Evolutionary conservation across 1,140 invertebrate genomes (phyloP).

Genomic region (Drosophila parabipectinata): DNA sequence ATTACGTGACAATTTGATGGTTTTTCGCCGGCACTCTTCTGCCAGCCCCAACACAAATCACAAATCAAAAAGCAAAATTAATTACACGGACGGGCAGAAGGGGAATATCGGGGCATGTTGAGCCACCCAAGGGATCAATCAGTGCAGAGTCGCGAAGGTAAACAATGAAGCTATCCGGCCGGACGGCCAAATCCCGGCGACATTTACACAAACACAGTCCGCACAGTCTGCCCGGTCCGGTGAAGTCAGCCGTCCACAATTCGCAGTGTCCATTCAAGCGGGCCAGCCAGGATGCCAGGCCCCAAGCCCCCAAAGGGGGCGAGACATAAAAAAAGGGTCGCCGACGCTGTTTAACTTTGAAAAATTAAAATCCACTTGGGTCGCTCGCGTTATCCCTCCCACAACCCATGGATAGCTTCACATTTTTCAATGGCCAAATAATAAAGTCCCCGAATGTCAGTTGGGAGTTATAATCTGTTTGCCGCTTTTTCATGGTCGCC

Average conservation of each 20-base stretch:
- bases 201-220: conserved; percentile 62
- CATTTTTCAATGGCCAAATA: conserved; percentile 82
- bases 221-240: background rate
- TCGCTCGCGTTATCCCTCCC: conserved; percentile 14
- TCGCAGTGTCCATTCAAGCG: conserved; percentile 31
- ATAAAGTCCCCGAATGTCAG: conserved; percentile 78
- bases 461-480: conserved; percentile 81
- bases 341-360: conserved; percentile 70
- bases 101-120: conserved; percentile 30
- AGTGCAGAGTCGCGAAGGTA: conserved; percentile 72
- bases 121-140: conserved; percentile 76
- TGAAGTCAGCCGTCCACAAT: conserved; percentile 14
- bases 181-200: conserved; percentile 18
- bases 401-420: conserved; percentile 38
- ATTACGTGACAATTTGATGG: conserved; percentile 81
- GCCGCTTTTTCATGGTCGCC: conserved; percentile 78
- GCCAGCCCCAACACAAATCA: conserved; percentile 41
- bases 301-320: background rate
- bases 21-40: conserved; percentile 26
- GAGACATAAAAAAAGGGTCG: conserved; percentile 62
- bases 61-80: conserved; percentile 67
- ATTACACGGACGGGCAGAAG: conserved; percentile 45
- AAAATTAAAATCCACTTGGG: conserved; percentile 83
- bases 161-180: conserved; percentile 60
- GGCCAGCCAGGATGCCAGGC: background rate